Evolutionary conservation across 2,113 vertebrate species (phyloP).

Genomic region (Terrapene triunguis): DNA sequence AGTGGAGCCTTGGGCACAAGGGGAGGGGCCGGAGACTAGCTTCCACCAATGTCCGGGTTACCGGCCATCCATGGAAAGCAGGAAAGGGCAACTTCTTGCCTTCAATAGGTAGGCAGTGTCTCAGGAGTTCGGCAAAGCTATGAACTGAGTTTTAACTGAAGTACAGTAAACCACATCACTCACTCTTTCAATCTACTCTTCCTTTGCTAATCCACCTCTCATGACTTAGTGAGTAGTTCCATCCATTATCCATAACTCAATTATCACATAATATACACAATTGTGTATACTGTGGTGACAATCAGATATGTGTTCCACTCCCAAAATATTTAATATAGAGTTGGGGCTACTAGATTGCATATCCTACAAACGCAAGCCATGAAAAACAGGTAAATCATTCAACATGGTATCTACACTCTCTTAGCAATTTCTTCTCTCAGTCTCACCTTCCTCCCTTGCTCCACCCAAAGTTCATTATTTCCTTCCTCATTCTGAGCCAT

Average conservation of each 20-base stretch:
- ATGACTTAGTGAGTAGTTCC: conserved; percentile 28
- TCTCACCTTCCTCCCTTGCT: background rate
- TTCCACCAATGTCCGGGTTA: too few species aligned
- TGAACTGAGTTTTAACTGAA: background rate
- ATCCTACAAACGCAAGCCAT: background rate
- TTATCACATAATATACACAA: background rate
- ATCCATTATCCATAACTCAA: background rate
- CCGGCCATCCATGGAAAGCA: background rate
- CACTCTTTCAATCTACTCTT: background rate
- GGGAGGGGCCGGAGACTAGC: too few species aligned
- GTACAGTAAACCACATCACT: background rate
- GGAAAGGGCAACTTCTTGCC: background rate
- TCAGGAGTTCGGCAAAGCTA: background rate
- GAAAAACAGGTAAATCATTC: conserved; percentile 51
- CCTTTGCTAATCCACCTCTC: background rate
- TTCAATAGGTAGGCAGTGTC: background rate
- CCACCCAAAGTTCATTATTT: background rate
- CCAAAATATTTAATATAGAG: background rate
- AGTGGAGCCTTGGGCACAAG: too few species aligned
- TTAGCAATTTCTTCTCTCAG: conserved; percentile 23
- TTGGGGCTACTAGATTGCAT: background rate
- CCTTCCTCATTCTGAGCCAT: background rate
- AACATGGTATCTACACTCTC: conserved; percentile 15
- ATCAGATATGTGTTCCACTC: background rate
- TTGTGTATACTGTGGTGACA: background rate